These are phyloP conservation scores for Drosophila carrolli DNA, from an alignment of 1,140 invertebrate genomes.

Conservation along the genomic window DNA sequence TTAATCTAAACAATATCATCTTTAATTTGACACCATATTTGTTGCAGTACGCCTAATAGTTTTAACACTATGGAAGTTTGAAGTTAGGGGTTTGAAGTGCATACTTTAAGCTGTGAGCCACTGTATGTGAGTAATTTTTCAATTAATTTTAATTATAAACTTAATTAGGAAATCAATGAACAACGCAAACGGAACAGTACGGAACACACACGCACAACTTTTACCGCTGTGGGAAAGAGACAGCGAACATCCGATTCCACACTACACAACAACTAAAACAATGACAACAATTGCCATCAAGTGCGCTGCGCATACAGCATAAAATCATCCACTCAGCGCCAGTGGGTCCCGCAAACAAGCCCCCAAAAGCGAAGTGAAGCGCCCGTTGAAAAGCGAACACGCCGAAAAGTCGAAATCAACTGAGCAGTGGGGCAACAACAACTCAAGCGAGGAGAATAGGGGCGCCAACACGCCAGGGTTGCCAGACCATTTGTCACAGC, in stretches of 20 bases:
- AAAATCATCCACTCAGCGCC: conserved; percentile 39
- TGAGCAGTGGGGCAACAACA: conserved; percentile 19
- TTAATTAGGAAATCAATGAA: conserved; percentile 85
- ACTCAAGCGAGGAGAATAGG: conserved; percentile 15
- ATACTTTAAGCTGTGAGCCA: too few relatives aligned
- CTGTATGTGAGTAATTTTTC: conserved; percentile 84
- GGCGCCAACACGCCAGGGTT: conserved; percentile 16
- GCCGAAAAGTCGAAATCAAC: conserved; percentile 29
- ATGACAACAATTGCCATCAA: conserved; percentile 66
- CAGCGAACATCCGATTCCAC: conserved; percentile 33
- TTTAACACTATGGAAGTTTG: too few relatives aligned
- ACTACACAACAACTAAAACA: conserved; percentile 58
- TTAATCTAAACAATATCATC: too few relatives aligned
- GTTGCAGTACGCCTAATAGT: too few relatives aligned
- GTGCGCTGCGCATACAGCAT: conserved; percentile 66
- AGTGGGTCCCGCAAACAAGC: conserved; percentile 22
- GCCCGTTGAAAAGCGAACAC: conserved; percentile 16
- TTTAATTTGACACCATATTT: too few relatives aligned
- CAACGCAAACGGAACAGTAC: conserved; percentile 57
- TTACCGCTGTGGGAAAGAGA: conserved; percentile 52
- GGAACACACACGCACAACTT: conserved; percentile 57
- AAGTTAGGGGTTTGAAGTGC: too few relatives aligned
- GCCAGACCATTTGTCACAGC: not conserved
- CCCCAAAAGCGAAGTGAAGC: conserved; percentile 33
- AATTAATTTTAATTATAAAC: conserved; percentile 85